Conservation (phyloP, 2,888 invertebrate genomes). For the Isoperla grammatica region DNA sequence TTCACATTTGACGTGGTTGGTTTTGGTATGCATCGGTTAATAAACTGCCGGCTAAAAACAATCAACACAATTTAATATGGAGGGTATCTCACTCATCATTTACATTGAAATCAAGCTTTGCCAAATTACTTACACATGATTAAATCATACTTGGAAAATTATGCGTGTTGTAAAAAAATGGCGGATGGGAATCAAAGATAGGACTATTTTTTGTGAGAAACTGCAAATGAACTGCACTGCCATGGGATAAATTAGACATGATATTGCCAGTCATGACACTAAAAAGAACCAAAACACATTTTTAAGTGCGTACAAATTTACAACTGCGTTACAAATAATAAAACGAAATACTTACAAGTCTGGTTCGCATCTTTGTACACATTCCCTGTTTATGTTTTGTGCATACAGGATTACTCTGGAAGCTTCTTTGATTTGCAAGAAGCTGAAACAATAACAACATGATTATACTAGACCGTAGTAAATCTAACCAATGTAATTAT, state of each 20-base stretch:
- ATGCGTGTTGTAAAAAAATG: too few relatives aligned
- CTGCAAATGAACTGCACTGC: too few relatives aligned
- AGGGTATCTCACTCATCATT: not conserved
- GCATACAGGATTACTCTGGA: constrained; percentile 33
- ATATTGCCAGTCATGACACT: too few relatives aligned
- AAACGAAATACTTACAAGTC: constrained; percentile 40
- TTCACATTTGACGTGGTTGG: constrained; percentile 42
- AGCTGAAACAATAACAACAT: constrained; percentile 33
- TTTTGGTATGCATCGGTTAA: constrained; percentile 51
- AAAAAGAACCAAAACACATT: not conserved
- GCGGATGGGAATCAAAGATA: too few relatives aligned
- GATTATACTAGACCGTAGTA: constrained; percentile 1
- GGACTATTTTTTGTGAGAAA: too few relatives aligned
- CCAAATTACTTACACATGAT: too few relatives aligned
- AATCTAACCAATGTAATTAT: not conserved
- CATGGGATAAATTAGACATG: too few relatives aligned
- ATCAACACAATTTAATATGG: constrained; percentile 14
- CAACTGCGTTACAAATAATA: too few relatives aligned
- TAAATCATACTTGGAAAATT: too few relatives aligned
- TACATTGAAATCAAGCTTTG: not conserved
- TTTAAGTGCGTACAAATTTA: too few relatives aligned
- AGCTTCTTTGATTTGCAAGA: constrained; percentile 38
- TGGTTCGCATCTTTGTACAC: constrained; percentile 39
- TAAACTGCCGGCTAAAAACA: constrained; percentile 45
- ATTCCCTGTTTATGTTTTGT: constrained; percentile 38